Evolutionary conservation across 2,888 invertebrate species (phyloP).

Genomic region (Lasioglossum pauxillum): DNA sequence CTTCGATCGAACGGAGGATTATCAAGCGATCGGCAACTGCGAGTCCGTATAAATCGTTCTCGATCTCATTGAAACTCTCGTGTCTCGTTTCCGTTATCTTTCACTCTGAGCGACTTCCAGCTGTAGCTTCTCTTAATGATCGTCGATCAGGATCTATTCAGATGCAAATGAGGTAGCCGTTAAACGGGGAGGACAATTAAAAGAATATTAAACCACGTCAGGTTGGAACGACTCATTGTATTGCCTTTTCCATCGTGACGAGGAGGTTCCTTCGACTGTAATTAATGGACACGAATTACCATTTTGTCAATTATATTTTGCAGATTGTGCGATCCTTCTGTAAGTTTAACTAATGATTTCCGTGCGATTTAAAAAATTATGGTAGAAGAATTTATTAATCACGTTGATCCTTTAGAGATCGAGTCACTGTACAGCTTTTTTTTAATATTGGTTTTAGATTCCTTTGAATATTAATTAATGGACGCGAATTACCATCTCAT

Average conservation of each 20-base stretch:
- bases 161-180: slow-evolving; percentile 44
- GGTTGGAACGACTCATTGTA: slow-evolving; percentile 9
- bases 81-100: slow-evolving; percentile 51
- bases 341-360: not conserved
- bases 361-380: not conserved
- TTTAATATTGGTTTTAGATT: not conserved
- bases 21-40: slow-evolving; percentile 44
- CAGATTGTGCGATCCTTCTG: not conserved
- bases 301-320: not conserved
- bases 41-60: slow-evolving; percentile 55
- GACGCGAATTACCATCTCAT: no score
- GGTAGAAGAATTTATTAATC: not conserved
- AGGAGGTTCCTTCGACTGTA: not conserved
- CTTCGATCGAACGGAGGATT: slow-evolving; percentile 47
- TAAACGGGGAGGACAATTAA: slow-evolving; percentile 35
- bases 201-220: slow-evolving; percentile 27
- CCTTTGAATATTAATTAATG: no score
- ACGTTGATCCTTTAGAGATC: not conserved
- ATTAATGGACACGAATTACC: not conserved
- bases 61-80: slow-evolving; percentile 46
- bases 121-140: slow-evolving; percentile 48
- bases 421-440: not conserved
- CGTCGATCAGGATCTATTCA: slow-evolving; percentile 41
- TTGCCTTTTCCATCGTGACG: not conserved
- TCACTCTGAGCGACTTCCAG: slow-evolving; percentile 26